A percentile compares a stretch with the other conserved stretches of the same genome.
Evolutionary conservation across 1,140 invertebrate species (phyloP).

Genomic region (Spodoptera litura): DNA sequence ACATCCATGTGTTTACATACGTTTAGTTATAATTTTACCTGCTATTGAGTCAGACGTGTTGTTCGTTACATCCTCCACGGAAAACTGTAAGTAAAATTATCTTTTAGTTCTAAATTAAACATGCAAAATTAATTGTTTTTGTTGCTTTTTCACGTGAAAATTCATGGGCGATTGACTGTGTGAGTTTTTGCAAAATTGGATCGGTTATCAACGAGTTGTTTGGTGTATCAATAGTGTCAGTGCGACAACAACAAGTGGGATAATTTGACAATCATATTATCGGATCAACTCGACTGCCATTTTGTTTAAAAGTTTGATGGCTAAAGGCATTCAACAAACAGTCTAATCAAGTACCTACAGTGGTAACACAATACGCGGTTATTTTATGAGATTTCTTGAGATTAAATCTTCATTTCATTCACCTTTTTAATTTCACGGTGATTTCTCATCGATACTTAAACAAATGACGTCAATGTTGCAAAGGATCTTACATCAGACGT

Average conservation of each 20-base stretch:
- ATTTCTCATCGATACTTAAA: neutral
- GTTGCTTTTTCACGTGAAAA: neutral
- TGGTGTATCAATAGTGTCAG: slow-evolving; percentile 5
- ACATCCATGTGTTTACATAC: slow-evolving; percentile 42
- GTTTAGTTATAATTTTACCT: slow-evolving; percentile 47
- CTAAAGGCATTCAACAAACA: neutral
- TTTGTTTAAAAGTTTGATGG: neutral
- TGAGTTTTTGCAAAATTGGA: neutral
- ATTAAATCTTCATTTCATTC: neutral
- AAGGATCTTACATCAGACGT: neutral
- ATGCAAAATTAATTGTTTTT: neutral
- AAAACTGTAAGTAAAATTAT: slow-evolving; percentile 41
- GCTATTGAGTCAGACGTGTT: slow-evolving; percentile 44
- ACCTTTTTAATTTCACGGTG: slow-evolving; percentile 9
- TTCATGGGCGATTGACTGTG: neutral
- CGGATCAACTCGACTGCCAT: neutral
- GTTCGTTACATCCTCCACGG: slow-evolving; percentile 10
- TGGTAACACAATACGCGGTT: neutral
- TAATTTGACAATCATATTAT: neutral
- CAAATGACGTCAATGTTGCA: neutral
- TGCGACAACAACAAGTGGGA: neutral
- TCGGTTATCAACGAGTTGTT: neutral
- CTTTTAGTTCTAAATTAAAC: neutral
- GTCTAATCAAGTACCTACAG: neutral
- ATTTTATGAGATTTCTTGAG: neutral